These are phyloP conservation scores for Vimba vimba DNA, from an alignment of 2,113 vertebrate species.

Conservation along the genomic window DNA sequence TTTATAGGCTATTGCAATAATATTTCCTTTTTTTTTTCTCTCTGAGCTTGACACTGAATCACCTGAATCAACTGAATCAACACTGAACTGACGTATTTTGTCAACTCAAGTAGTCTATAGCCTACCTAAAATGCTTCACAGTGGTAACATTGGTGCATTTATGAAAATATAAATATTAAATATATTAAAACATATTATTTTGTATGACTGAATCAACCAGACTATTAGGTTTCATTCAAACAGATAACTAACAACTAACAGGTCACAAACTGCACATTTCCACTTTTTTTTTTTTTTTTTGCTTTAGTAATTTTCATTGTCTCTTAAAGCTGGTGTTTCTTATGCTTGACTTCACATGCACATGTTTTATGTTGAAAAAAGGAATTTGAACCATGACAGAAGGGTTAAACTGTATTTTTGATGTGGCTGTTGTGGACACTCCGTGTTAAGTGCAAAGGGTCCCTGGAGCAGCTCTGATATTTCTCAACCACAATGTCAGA, in stretches of 20 bases:
- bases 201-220: background rate
- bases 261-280: background rate
- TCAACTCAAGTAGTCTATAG: background rate
- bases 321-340: background rate
- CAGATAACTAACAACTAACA: background rate
- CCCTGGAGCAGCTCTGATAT: slow-evolving; percentile 39
- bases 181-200: background rate
- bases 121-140: background rate
- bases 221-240: background rate
- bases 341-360: background rate
- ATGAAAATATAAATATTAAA: background rate
- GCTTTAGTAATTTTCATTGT: background rate
- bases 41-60: background rate
- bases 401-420: background rate
- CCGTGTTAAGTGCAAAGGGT: slow-evolving; percentile 34
- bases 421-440: background rate
- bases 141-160: background rate
- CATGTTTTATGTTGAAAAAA: background rate
- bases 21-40: background rate
- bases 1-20: background rate
- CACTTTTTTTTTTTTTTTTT: background rate
- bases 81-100: background rate
- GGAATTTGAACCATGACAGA: background rate
- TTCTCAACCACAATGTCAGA: slow-evolving; percentile 21
- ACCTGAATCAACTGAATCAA: background rate